Conservation (phyloP, 2,888 invertebrate genomes). For the Neoitamus cyanurus region DNA sequence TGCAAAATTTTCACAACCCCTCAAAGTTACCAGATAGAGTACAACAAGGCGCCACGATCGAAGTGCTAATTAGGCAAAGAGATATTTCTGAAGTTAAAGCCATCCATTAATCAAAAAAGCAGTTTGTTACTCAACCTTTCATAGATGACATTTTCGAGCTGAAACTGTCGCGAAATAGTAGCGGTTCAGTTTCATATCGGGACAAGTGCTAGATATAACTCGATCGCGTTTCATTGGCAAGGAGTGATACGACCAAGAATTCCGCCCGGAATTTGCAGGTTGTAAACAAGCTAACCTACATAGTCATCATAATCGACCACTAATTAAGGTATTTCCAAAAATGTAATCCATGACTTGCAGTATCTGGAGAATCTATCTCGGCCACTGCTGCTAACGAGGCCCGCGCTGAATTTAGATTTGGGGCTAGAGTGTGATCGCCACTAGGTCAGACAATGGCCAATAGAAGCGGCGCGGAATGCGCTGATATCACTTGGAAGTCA, state of each 20-base stretch:
- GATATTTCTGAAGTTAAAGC: not conserved
- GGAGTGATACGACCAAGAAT: not conserved
- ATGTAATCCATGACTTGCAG: not conserved
- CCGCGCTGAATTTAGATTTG: not conserved
- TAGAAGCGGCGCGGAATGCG: not conserved
- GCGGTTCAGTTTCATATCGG: not conserved
- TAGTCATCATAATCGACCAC: not conserved
- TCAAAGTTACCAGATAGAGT: not conserved
- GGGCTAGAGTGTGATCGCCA: not conserved
- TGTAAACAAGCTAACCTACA: not conserved
- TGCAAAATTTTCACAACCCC: not conserved
- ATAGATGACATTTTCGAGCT: not conserved
- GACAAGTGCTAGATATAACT: not conserved
- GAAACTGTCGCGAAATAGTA: not conserved
- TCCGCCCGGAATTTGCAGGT: not conserved
- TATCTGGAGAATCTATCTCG: not conserved
- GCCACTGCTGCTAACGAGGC: not conserved
- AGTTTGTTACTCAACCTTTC: conserved; percentile 1
- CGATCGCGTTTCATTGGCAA: not conserved
- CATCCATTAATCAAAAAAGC: conserved; percentile 5
- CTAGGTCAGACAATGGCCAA: not conserved
- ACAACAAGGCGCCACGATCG: not conserved
- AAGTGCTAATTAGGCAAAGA: not conserved
- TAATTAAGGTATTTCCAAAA: not conserved
- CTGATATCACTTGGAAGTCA: not conserved